Base-by-base conservation (phyloP, 2,113 vertebrate species). In the Cichladusa arquata region DNA sequence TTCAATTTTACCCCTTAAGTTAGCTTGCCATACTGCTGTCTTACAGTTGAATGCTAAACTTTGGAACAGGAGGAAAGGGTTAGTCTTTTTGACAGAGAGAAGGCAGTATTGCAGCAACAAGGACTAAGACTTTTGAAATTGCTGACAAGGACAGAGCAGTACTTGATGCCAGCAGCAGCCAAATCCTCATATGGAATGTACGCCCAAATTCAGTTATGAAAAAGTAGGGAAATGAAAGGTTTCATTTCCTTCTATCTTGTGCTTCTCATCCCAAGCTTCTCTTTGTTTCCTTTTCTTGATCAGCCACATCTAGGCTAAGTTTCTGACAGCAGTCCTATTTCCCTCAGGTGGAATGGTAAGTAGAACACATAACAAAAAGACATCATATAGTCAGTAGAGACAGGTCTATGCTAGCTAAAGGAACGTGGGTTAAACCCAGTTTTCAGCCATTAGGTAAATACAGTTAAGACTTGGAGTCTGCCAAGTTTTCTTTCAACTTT, bases 21-120 rank as follows among this genome's bases (percentile, higher is more conserved):
- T 66, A 62, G 34, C 60, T 58, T 71, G 47, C 51, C 61, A 40
- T 33, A 14, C 47, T 28, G 14, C 47, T 28, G 14, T 26, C 38
- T 73, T 58, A n/a, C 22, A 48, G 67, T 1, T 20, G 20, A 11
- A 33, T 0, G 0, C 14, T 29, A 48, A 66, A 19, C 34, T 73
- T 47, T 17, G 40, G 48, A 76, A 51, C 8, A 74, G 72, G 47
- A 78, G 14, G 19, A 93, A 77, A 34, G 42, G 16, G 42, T 24
- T 40, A 72, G 3, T 31, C 17, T 5, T 76, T 56, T 38, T 44
- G 66, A 45, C 10, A 70, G 48, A 79, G 31, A 79, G 15, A 12
- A 81, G 65, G 22, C 1, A 1, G 33, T 34, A 54, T 0, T 16
- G 73, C 70, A 81, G 34, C 15, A 81, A 31, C 42, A 74, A 33